Base-by-base conservation (phyloP, 2,888 invertebrate species). In the Sceliomorpha sp. region DNA sequence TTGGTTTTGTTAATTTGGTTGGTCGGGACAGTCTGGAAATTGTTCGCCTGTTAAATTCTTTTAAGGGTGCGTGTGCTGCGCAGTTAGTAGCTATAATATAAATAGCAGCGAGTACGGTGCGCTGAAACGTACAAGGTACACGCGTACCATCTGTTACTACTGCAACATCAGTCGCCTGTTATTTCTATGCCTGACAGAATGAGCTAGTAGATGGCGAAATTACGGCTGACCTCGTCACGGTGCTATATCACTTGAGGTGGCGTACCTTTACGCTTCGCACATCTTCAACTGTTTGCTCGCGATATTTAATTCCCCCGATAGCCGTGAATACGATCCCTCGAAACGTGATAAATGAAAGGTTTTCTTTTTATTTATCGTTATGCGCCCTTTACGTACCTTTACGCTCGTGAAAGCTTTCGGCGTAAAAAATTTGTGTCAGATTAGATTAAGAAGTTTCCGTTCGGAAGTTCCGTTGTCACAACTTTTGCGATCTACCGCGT, bases 111-210 rank as follows among this genome's bases (percentile, higher is more conserved):
- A 7, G 34, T 20, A 47, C 15, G 34, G 32, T 34, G 17, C 29
- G 34, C 20, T 47, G 47, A 34, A 47, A 47, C 20, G 47, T 48
- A 13, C 29, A 29, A 45, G 17, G 14, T 48, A 48, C 47, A 17
- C 24, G 36, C 26, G 32, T 36, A 36, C 47, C 47, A 48, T 48
- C 47, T 48, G 47, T 48, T 36, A 48, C 47, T 13, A 26, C 14
- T 24, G 47, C 17, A 48, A 48, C 47, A 48, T 34, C 47, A 48
- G 36, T 34, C 34, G 47, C 34, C 26, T 24, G 34, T 48, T 47
- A 47, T 47, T 34, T 34, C 37, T 14, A 31, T 31, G 45, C 31
- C 9, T 27, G 9, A 17, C 9, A 31, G 45, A 31, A 45, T 45
- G 15, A 44, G 13, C 13, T 29, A 9, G 31, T 45, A 31, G 13